These are phyloP conservation scores for Eupithecia insigniata DNA, from an alignment of 2,888 invertebrate genomes.

Conservation along the genomic window DNA sequence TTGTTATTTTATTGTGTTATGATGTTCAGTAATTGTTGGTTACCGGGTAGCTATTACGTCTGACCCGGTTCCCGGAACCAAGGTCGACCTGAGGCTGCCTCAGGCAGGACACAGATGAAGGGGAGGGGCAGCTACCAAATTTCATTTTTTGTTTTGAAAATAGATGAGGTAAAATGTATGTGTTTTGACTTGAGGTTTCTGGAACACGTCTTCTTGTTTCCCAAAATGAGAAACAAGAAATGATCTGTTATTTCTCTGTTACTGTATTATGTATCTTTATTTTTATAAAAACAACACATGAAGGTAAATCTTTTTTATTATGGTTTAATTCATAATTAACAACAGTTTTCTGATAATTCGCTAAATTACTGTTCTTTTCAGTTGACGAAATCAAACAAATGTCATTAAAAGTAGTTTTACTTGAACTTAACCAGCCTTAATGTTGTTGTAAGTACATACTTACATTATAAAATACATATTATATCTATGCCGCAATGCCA, in stretches of 20 bases:
- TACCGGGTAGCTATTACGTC: conserved; percentile 64
- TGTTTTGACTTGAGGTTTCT: conserved; percentile 43
- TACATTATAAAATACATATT: neutral
- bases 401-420: conserved; percentile 47
- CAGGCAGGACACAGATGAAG: conserved; percentile 63
- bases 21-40: conserved; percentile 75
- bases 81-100: conserved; percentile 63
- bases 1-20: conserved; percentile 77
- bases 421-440: conserved; percentile 43
- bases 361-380: conserved; percentile 49
- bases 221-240: conserved; percentile 4
- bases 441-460: conserved; percentile 15
- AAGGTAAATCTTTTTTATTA: no score
- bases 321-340: neutral
- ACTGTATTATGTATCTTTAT: no score
- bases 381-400: conserved; percentile 41
- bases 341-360: conserved; percentile 47
- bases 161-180: conserved; percentile 36
- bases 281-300: neutral
- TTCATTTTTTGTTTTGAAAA: conserved; percentile 52
- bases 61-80: conserved; percentile 71
- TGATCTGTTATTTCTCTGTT: neutral
- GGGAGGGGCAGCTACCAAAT: conserved; percentile 65
- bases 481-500: neutral
- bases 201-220: conserved; percentile 36